Conservation (phyloP, 2,797 vertebrate genomes). For the Chanos chanos region DNA sequence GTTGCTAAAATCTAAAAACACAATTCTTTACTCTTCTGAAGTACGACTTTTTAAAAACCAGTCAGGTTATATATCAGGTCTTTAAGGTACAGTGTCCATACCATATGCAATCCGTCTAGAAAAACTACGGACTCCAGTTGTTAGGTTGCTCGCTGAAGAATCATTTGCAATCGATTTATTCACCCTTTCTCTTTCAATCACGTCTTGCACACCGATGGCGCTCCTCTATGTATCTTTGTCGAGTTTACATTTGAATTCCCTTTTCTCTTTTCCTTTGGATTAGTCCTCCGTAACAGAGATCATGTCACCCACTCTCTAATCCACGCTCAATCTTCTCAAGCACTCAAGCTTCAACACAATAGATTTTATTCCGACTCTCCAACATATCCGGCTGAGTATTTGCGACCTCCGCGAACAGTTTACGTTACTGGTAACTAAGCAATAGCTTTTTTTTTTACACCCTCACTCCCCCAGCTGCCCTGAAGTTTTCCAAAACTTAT, state of each 20-base stretch:
- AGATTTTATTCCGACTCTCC: conserved; percentile 63
- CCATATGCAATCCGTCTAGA: background rate
- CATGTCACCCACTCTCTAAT: conserved; percentile 25
- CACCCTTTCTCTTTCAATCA: conserved; percentile 13
- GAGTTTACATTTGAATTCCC: background rate
- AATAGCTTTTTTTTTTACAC: conserved; percentile 54
- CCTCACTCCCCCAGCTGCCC: conserved; percentile 37
- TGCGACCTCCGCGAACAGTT: conserved; percentile 64
- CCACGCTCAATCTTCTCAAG: conserved; percentile 53
- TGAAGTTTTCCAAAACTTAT: conserved; percentile 38
- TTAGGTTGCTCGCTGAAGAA: conserved; percentile 5
- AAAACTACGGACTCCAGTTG: conserved; percentile 4
- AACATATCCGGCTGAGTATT: conserved; percentile 61
- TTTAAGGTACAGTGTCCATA: too few species aligned
- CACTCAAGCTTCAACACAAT: conserved; percentile 60
- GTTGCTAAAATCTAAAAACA: too few species aligned
- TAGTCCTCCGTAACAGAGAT: conserved; percentile 8
- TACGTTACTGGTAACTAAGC: conserved; percentile 70
- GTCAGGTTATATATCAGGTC: too few species aligned
- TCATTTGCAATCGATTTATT: conserved; percentile 12
- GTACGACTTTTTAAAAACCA: too few species aligned
- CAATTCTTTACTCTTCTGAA: too few species aligned
- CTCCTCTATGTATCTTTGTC: background rate
- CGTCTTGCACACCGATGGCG: background rate
- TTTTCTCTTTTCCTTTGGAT: conserved; percentile 1